Conservation (phyloP, 2,113 vertebrate genomes). For the Theristicus caerulescens region DNA sequence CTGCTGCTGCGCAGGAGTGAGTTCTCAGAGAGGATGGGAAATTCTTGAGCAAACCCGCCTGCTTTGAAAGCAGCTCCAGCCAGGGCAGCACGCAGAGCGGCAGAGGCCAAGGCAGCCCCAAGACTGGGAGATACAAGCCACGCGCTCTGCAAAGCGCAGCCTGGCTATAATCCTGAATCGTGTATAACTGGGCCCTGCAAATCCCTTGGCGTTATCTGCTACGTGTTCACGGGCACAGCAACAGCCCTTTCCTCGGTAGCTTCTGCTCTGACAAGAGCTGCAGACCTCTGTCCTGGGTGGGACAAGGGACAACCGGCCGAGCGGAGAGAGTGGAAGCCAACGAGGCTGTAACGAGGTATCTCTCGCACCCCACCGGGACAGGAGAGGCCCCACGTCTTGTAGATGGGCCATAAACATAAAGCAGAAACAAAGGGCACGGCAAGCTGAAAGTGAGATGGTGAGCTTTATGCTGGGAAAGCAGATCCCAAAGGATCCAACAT, state of each 20-base stretch:
- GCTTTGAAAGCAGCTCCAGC: background rate
- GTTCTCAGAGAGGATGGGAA: too few species aligned
- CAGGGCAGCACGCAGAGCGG: background rate
- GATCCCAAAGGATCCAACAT: background rate
- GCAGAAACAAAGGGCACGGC: background rate
- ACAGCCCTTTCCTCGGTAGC: background rate
- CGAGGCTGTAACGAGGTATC: background rate
- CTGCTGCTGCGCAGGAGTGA: background rate
- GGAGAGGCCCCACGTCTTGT: background rate
- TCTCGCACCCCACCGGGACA: background rate
- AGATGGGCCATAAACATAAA: background rate
- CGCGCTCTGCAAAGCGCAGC: background rate
- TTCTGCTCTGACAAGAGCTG: background rate
- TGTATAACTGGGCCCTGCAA: fast-evolving
- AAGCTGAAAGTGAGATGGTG: background rate
- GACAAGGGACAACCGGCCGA: background rate
- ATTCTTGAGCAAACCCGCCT: background rate
- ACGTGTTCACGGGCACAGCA: fast-evolving
- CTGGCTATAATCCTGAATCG: background rate
- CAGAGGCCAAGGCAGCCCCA: background rate
- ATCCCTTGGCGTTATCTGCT: background rate
- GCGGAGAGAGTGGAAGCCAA: background rate
- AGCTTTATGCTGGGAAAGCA: background rate
- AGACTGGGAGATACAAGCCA: background rate
- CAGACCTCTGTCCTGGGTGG: background rate